Percentiles rank a stretch among this genome's conserved stretches.
phyloP scores from a whole-genome alignment of 64 coral and sea anemone genomes.

The Porites lutea region DNA sequence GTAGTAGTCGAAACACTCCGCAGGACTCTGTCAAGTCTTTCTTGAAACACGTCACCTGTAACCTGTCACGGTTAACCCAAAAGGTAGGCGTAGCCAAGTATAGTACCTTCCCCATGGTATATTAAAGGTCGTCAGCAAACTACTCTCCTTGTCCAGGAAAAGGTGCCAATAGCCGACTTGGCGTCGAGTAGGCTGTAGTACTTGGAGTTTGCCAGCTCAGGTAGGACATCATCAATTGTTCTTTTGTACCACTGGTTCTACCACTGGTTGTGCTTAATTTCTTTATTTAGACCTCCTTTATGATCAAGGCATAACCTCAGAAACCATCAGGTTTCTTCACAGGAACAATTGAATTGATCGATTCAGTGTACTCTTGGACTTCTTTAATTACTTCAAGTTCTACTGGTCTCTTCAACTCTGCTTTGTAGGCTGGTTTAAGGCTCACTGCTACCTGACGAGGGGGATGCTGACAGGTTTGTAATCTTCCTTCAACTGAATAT shows the following conservation, averaged over 20 bases:
- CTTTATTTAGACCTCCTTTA: slow-evolving; percentile 21
- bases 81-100: slow-evolving; percentile 15
- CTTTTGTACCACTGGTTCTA: not conserved
- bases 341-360: slow-evolving; percentile 20
- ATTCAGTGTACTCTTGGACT: slow-evolving; percentile 26
- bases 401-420: not conserved
- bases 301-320: slow-evolving; percentile 10
- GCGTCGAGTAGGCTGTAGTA: slow-evolving; percentile 10
- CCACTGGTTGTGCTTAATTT: not conserved
- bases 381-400: not conserved
- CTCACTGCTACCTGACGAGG: no score
- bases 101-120: slow-evolving; percentile 5
- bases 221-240: slow-evolving; percentile 6
- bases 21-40: no score
- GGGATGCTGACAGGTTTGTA: slow-evolving; percentile 35
- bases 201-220: not conserved
- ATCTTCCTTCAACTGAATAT: slow-evolving; percentile 45
- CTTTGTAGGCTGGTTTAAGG: no score
- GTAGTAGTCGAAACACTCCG: not conserved
- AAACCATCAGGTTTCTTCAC: no score
- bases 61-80: not conserved
- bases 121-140: slow-evolving; percentile 26
- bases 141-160: not conserved
- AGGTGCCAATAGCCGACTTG: slow-evolving; percentile 17
- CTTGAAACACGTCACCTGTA: no score